Evolutionary conservation across 2,113 vertebrate species (phyloP).

Genomic region (Alethe castanea): DNA sequence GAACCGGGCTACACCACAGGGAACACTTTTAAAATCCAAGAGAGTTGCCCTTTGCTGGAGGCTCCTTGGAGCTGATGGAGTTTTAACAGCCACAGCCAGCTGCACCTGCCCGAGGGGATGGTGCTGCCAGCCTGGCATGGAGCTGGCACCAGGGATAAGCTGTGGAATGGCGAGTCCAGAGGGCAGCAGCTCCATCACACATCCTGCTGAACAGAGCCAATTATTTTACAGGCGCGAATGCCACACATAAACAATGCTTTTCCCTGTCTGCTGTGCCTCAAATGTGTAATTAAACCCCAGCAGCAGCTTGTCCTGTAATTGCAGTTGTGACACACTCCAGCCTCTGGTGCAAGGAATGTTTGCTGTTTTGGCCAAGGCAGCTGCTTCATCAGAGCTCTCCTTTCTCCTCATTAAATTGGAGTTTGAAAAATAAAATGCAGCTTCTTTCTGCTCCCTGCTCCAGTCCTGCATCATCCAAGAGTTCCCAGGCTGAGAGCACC

Average conservation of each 20-base stretch:
- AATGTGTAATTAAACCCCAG: slow-evolving; percentile 7
- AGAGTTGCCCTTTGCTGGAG: neutral
- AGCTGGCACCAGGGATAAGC: neutral
- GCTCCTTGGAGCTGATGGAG: neutral
- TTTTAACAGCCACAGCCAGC: neutral
- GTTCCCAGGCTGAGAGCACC: neutral
- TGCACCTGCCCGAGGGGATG: neutral
- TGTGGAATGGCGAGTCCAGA: neutral
- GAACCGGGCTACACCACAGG: neutral
- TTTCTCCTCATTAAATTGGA: neutral
- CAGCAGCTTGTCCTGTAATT: slow-evolving; percentile 4
- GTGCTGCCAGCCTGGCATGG: neutral
- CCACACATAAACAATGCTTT: neutral
- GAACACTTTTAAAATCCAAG: neutral
- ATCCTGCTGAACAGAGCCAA: neutral
- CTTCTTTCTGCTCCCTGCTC: neutral
- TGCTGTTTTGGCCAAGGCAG: neutral
- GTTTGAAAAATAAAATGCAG: neutral
- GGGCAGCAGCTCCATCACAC: neutral
- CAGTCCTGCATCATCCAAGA: neutral
- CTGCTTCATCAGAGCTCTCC: neutral
- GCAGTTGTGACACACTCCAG: neutral
- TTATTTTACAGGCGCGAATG: neutral
- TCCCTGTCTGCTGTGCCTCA: neutral
- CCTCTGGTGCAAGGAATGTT: neutral